phyloP scores from a whole-genome alignment of 2,113 vertebrate species.

The Saccopteryx leptura region DNA sequence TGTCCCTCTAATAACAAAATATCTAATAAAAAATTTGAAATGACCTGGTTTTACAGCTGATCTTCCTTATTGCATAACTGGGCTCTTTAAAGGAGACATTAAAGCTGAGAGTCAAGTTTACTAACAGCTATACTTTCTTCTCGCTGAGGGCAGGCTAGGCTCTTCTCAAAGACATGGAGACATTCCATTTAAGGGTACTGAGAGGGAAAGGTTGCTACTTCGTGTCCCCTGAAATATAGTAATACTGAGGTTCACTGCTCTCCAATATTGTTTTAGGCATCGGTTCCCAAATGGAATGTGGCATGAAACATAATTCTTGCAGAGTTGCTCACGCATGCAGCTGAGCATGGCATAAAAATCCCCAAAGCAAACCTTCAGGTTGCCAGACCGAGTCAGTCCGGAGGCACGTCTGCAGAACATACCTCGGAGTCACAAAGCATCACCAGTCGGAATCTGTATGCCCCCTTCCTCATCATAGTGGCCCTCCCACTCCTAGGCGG shows the following conservation, averaged over 20 bases:
- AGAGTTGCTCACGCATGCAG: constrained; percentile 56
- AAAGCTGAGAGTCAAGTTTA: neutral
- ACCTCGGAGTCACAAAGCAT: neutral
- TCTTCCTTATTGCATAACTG: constrained; percentile 27
- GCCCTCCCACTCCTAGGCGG: neutral
- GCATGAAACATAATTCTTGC: constrained; percentile 71
- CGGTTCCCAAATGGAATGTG: constrained; percentile 69
- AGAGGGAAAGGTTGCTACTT: neutral
- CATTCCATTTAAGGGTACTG: neutral
- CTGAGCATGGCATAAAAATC: constrained; percentile 71
- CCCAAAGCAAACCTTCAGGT: constrained; percentile 37
- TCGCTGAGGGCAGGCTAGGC: neutral
- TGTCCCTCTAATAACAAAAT: constrained; percentile 7
- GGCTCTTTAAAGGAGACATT: neutral
- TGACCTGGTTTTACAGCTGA: neutral
- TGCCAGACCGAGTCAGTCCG: constrained; percentile 57
- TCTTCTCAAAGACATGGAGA: neutral
- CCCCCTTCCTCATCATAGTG: neutral
- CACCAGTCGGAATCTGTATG: neutral
- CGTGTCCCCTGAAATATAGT: neutral
- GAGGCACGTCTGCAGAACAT: neutral
- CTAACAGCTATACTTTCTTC: neutral
- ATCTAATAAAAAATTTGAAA: neutral
- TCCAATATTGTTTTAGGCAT: constrained; percentile 46
- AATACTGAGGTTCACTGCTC: constrained; percentile 27